Evolutionary conservation across 1,140 invertebrate genomes (phyloP), one percentile per base, ranked within the genome.

Genomic region (Batillaria attramentaria): DNA sequence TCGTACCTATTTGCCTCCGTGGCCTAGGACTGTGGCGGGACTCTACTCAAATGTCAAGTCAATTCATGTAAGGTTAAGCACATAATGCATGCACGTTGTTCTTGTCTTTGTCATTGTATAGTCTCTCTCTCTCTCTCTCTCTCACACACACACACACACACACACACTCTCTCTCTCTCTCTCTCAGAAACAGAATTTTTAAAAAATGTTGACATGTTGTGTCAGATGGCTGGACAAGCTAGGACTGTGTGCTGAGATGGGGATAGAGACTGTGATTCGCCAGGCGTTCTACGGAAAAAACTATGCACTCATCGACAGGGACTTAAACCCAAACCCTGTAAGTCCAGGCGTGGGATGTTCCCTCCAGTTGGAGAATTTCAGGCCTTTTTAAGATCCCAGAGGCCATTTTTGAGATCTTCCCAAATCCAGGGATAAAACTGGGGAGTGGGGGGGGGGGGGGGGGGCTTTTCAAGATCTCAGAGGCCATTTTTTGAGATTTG

Each of bases 161-260:
- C n/a, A n/a, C n/a, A 13, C 13, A 13, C 13, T 50, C 46, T 24
- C 13, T 50, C 13, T 50, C 46, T 13, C 24, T 13, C 24, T 13
- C 24, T 13, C 46, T 13, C 46, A 24, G 10, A 24, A 13, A 24
- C 24, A 50, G n/a, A 31, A 1, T 8, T 62, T 24, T 62, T 13
- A 16, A 62, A 8, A 62, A 62, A 62, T 62, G n/a, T 62, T 8
- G 10, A 24, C 24, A 6, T 81, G 10, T 60, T 28, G 76, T n/a
- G 94, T 95, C 85, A 86, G 86, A 80, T 96, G 95, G 95, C 84
- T 95, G 43, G 95, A 96, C 85, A 96, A 96, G 88, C 90, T 96
- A 20, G 95, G 95, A 20, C 88, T 94, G 42, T 92, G 93, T 62
- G 94, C 95, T 2, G 90, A 89, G 80, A 86, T 92, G 39, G 95